Percentiles rank a stretch among this genome's conserved stretches.
Evolutionary conservation across 2,113 vertebrate species (phyloP).

Genomic region (Romanogobio albipinnatus): DNA sequence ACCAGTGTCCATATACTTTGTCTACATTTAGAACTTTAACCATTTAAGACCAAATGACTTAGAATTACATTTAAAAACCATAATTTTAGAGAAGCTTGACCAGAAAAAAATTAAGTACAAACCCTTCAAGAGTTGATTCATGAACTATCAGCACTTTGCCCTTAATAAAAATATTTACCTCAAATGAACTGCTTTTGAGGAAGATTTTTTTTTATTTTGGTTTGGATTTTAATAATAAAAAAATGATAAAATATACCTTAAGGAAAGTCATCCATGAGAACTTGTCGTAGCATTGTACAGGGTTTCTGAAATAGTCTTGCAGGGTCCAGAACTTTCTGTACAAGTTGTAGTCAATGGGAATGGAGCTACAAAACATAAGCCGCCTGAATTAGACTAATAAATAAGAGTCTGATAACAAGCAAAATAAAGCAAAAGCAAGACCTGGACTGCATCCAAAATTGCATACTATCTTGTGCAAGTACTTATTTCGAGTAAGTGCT

Average conservation of each 20-base stretch:
- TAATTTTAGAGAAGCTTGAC: no score
- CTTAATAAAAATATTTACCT: neutral
- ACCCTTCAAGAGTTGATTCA: no score
- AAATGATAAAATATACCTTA: slow-evolving; percentile 79
- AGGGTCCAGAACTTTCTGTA: slow-evolving; percentile 99
- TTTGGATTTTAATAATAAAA: neutral
- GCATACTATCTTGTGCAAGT: no score
- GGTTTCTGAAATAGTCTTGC: slow-evolving; percentile 98
- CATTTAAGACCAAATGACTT: neutral
- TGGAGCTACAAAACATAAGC: slow-evolving; percentile 79
- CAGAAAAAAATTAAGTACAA: no score
- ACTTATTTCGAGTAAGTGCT: no score
- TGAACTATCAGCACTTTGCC: neutral
- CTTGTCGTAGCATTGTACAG: slow-evolving; percentile 96
- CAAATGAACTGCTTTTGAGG: neutral
- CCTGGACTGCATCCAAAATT: no score
- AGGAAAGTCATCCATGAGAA: slow-evolving; percentile 96
- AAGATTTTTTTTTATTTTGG: neutral
- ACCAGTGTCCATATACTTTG: neutral
- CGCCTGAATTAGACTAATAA: neutral
- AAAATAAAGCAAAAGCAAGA: neutral
- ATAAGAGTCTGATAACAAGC: neutral
- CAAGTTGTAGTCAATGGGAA: slow-evolving; percentile 98
- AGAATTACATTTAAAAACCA: no score
- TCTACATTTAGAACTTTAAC: neutral